phyloP scores from a whole-genome alignment of 1,140 invertebrate species.

The Helicoverpa armigera region DNA sequence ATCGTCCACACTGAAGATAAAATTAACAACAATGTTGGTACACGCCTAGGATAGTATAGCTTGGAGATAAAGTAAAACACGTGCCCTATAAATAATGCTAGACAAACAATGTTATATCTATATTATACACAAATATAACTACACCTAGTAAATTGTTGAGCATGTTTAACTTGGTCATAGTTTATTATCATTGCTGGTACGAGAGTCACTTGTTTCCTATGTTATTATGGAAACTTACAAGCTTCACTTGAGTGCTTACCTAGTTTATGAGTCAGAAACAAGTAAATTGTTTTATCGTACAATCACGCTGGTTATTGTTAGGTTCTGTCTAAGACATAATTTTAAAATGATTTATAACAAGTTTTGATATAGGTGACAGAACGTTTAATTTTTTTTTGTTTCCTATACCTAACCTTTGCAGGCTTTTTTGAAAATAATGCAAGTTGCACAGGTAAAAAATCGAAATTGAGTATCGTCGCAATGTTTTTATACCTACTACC shows the following conservation, averaged over 20 bases:
- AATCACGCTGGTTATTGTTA: not conserved
- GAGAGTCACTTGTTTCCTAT: slow-evolving; percentile 6
- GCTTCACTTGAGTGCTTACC: not conserved
- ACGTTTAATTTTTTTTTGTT: too few relatives aligned
- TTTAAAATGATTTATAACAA: too few relatives aligned
- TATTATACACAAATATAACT: not conserved
- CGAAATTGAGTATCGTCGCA: not conserved
- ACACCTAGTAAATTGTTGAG: not conserved
- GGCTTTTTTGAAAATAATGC: too few relatives aligned
- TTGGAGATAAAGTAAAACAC: slow-evolving; percentile 11
- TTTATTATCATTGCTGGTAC: slow-evolving; percentile 1
- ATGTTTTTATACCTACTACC: not conserved
- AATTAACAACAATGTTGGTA: slow-evolving; percentile 11
- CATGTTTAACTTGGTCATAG: not conserved
- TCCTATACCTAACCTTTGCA: too few relatives aligned
- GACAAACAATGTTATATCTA: too few relatives aligned
- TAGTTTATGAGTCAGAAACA: slow-evolving; percentile 19
- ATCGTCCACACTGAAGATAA: slow-evolving; percentile 8
- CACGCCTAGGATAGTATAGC: slow-evolving; percentile 8
- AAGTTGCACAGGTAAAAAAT: too few relatives aligned
- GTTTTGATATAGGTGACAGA: too few relatives aligned
- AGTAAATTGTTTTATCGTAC: slow-evolving; percentile 9
- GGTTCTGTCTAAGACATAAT: too few relatives aligned
- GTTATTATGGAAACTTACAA: slow-evolving; percentile 13
- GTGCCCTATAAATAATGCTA: slow-evolving; percentile 1